These are phyloP conservation scores for Sebastiscus albofasciatus DNA, from an alignment of 2,797 vertebrate genomes.

Conservation along the genomic window DNA sequence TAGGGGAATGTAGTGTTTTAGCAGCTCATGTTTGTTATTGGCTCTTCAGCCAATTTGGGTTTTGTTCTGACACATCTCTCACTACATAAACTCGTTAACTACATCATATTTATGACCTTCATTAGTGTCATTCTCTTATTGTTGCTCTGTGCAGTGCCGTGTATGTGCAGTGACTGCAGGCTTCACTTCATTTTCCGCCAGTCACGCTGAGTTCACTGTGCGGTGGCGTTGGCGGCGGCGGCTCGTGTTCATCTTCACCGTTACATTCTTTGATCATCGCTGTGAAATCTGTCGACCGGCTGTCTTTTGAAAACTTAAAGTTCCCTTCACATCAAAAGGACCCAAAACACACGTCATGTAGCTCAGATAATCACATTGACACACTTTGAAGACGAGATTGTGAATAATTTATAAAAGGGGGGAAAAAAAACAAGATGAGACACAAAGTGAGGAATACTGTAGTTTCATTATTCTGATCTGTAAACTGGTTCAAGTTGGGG, in stretches of 20 bases:
- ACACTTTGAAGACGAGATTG: constrained; percentile 15
- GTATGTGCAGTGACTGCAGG: neutral
- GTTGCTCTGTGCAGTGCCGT: neutral
- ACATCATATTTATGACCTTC: neutral
- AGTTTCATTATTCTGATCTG: neutral
- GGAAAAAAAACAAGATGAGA: neutral
- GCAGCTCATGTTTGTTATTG: neutral
- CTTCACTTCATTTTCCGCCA: neutral
- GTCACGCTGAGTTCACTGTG: neutral
- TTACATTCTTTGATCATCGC: constrained; percentile 34
- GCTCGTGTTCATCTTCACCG: neutral
- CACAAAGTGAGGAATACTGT: neutral
- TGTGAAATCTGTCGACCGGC: neutral
- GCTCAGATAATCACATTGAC: constrained; percentile 38
- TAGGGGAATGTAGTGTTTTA: neutral
- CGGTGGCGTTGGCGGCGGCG: no score
- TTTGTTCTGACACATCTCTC: neutral
- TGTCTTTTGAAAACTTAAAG: constrained; percentile 5
- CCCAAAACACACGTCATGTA: neutral
- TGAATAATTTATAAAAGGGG: constrained; percentile 20
- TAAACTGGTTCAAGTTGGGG: neutral
- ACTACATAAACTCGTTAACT: neutral
- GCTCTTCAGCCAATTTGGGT: neutral
- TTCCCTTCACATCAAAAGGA: constrained; percentile 42
- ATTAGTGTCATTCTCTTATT: neutral